phyloP scores from a whole-genome alignment of 2,113 vertebrate species.

The Orientallactaga bullata region DNA sequence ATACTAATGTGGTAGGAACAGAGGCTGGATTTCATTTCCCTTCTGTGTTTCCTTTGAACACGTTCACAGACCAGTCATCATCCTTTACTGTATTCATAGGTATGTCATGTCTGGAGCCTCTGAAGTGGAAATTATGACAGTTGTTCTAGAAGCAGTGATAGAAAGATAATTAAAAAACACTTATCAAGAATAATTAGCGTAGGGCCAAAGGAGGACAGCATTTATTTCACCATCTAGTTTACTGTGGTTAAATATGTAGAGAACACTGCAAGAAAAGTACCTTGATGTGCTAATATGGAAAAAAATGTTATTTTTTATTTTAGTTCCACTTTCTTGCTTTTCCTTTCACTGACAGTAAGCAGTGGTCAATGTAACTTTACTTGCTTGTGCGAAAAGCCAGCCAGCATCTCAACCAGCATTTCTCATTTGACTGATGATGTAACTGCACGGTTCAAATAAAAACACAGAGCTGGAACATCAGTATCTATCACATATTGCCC shows the following conservation, averaged over 20 bases:
- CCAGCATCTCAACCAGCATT: neutral
- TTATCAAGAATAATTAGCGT: slow-evolving; percentile 88
- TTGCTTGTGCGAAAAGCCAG: slow-evolving; percentile 35
- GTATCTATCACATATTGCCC: slow-evolving; percentile 39
- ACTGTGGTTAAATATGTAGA: slow-evolving; percentile 79
- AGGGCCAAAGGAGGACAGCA: slow-evolving; percentile 81
- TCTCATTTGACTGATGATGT: slow-evolving; percentile 67
- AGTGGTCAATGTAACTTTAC: neutral
- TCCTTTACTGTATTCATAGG: slow-evolving; percentile 32
- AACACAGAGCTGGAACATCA: slow-evolving; percentile 61
- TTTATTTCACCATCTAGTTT: slow-evolving; percentile 82
- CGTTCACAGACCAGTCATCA: neutral
- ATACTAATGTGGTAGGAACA: neutral
- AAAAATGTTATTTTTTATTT: slow-evolving; percentile 73
- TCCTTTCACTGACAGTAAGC: neutral
- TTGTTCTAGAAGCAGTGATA: slow-evolving; percentile 79
- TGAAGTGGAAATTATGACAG: slow-evolving; percentile 82
- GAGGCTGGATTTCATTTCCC: neutral
- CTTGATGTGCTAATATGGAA: neutral
- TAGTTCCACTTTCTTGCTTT: slow-evolving; percentile 65
- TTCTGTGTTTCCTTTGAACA: slow-evolving; percentile 34
- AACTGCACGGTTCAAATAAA: slow-evolving; percentile 69
- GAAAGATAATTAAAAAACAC: slow-evolving; percentile 88
- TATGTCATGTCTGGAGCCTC: slow-evolving; percentile 72
- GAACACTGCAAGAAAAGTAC: slow-evolving; percentile 64